These are phyloP conservation scores for Arvicanthis niloticus DNA, from an alignment of 2,113 vertebrate genomes.

Conservation along the genomic window DNA sequence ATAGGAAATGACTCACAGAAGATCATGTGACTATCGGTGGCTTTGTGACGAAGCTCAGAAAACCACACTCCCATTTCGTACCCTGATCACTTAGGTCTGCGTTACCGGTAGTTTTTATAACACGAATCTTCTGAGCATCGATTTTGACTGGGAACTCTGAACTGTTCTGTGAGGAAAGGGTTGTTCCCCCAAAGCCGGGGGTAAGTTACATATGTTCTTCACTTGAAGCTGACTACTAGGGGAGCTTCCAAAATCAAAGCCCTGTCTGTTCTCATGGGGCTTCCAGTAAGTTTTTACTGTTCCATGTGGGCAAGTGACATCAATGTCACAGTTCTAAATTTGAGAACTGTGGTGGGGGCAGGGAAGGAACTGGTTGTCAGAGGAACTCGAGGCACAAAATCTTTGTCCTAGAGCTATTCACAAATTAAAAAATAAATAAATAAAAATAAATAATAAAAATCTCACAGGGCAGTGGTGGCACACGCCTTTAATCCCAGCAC, in stretches of 20 bases:
- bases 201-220: not conserved
- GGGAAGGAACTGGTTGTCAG: not conserved
- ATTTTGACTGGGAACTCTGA: not conserved
- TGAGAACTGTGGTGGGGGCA: not conserved
- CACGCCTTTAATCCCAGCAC: too few species aligned
- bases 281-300: not conserved
- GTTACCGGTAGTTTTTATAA: constrained; percentile 16
- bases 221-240: rapidly evolving
- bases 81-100: not conserved
- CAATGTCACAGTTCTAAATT: not conserved
- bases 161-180: not conserved
- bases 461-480: too few species aligned
- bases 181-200: not conserved
- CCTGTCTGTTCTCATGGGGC: not conserved
- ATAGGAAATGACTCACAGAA: constrained; percentile 68
- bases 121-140: not conserved
- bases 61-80: not conserved
- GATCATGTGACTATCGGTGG: not conserved
- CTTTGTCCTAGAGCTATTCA: not conserved
- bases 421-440: not conserved
- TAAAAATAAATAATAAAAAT: too few species aligned
- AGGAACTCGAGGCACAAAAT: not conserved
- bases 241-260: not conserved
- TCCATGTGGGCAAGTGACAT: not conserved
- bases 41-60: constrained; percentile 50